Conservation (phyloP, 2,888 invertebrate genomes). For the Asteroscopus sphinx region DNA sequence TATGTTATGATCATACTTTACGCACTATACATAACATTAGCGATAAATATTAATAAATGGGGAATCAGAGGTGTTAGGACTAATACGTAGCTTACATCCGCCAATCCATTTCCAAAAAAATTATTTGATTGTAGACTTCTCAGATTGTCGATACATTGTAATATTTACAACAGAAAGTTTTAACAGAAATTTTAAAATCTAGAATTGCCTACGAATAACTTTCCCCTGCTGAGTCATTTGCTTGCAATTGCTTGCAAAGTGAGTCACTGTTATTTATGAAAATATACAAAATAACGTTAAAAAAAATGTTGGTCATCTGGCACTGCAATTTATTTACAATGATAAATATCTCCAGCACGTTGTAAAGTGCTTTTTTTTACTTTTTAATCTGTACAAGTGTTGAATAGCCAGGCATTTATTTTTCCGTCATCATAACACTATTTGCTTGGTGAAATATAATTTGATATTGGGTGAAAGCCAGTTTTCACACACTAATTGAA, state of each 20-base stretch:
- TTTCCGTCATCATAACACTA: conserved; percentile 35
- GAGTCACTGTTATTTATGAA: conserved; percentile 36
- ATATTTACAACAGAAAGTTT: too few species aligned
- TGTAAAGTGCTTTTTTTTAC: conserved; percentile 8
- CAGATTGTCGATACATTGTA: too few species aligned
- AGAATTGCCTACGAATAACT: neutral
- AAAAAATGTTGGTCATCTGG: too few species aligned
- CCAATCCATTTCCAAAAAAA: too few species aligned
- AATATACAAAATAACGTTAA: conserved; percentile 10
- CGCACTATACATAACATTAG: too few species aligned
- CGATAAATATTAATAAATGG: too few species aligned
- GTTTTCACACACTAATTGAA: conserved; percentile 22
- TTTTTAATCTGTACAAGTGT: conserved; percentile 6
- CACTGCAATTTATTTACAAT: too few species aligned
- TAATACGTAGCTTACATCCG: too few species aligned
- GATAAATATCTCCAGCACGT: conserved; percentile 3
- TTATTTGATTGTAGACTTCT: too few species aligned
- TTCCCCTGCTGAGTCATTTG: conserved; percentile 16
- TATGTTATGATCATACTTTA: too few species aligned
- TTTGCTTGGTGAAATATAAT: conserved; percentile 32
- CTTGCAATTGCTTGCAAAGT: conserved; percentile 1
- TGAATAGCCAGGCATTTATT: conserved; percentile 30
- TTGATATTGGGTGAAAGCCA: conserved; percentile 38
- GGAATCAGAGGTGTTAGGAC: too few species aligned
- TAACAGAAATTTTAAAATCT: conserved; percentile 10